phyloP scores from a whole-genome alignment of 2,797 vertebrate genomes.

The Lycodopsis pacificus region DNA sequence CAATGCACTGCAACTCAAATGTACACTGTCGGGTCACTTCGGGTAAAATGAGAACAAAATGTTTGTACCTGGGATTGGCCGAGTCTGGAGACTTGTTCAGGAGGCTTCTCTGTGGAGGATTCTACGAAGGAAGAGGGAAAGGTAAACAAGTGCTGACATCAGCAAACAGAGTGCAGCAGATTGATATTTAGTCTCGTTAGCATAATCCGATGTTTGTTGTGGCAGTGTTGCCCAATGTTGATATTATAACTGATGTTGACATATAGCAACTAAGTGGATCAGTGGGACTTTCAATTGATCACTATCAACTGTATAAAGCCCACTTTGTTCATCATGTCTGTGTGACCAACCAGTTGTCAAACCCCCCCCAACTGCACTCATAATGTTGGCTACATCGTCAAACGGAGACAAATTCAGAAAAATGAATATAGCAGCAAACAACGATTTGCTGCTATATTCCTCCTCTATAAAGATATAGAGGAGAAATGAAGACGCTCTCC shows the following conservation, averaged over 20 bases:
- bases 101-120: slow-evolving; percentile 40
- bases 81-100: neutral
- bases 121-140: neutral
- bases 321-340: neutral
- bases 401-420: neutral
- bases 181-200: neutral
- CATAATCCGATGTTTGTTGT: neutral
- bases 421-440: neutral
- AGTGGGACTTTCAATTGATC: too few species aligned
- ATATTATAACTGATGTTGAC: neutral
- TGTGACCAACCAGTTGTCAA: neutral
- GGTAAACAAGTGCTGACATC: neutral
- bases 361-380: neutral
- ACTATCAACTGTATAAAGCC: neutral
- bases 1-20: neutral
- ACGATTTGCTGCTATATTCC: neutral
- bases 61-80: slow-evolving; percentile 41
- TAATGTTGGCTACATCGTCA: neutral
- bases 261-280: too few species aligned
- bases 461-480: neutral
- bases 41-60: neutral
- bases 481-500: neutral
- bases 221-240: neutral
- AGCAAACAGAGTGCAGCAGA: neutral
- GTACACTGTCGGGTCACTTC: neutral